Evolutionary conservation across 2,888 invertebrate species (phyloP).

Genomic region (Eucriotettix oculatus): DNA sequence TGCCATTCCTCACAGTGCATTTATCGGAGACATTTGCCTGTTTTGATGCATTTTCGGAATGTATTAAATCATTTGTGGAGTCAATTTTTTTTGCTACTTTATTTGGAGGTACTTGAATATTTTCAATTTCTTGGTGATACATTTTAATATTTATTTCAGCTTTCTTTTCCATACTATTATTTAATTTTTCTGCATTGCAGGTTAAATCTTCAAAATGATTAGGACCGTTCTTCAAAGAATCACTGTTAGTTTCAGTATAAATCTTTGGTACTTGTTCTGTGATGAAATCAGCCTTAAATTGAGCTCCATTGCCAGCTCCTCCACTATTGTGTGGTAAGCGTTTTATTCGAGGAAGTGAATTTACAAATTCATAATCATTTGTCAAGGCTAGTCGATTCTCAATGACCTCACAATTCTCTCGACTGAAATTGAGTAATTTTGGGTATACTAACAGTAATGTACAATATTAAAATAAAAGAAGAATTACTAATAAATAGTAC

Average conservation of each 20-base stretch:
- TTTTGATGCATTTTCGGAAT: no score
- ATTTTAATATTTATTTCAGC: no score
- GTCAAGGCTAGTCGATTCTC: constrained; percentile 32
- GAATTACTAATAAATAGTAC: background rate
- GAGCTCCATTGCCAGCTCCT: background rate
- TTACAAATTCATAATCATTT: constrained; percentile 28
- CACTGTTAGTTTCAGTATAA: background rate
- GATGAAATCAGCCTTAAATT: no score
- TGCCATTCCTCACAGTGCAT: no score
- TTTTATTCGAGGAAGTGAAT: constrained; percentile 9
- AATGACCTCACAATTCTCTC: constrained; percentile 22
- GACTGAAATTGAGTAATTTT: constrained; percentile 15
- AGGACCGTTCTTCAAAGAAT: background rate
- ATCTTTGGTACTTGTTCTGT: no score
- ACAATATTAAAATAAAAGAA: background rate
- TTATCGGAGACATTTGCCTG: no score
- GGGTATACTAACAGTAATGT: background rate
- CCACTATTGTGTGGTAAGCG: background rate
- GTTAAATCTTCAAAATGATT: background rate
- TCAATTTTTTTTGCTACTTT: no score
- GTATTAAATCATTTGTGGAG: no score
- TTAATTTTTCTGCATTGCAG: no score
- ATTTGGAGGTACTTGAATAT: no score
- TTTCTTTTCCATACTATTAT: no score
- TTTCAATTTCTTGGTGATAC: no score